Evolutionary conservation across 1,140 invertebrate genomes (phyloP), one percentile per base, ranked within the genome.

Genomic region (Drosophila seguyi): DNA sequence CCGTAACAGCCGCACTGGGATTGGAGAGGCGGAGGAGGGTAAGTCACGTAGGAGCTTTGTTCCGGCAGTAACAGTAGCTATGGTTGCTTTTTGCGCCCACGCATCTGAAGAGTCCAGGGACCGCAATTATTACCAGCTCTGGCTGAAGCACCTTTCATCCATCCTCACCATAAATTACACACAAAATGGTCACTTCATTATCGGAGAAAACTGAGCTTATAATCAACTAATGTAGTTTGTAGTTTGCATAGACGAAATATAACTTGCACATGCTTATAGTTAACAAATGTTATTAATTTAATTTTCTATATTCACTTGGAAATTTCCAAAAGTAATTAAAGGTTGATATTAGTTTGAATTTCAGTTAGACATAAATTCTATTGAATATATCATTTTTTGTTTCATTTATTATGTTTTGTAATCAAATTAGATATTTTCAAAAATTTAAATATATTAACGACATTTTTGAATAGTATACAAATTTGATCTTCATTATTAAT

Each of bases 11-110:
- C 86, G 85, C 36, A 61, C 73, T 1, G 76, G 65, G 10, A 65
- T 71, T 36, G 68, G 59, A 7, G 76, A 82, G 8, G 58, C 65
- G n/a, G 91, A 91, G 42, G 90, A 92, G 31, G 81, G 91, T 92
- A 67, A 91, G 91, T 79, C 2, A 5, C 61, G 53, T 69, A 47
- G 77, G 61, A 58, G 50, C 42, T 34, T 42, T 20, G 16, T 27
- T 72, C 79, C 38, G 5, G 20, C 48, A 68, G 63, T 47, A 20
- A 44, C 44, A 68, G 69, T 83, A 79, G 84, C 60, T 76, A 53
- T 59, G 69, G 66, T 57, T 59, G 62, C 66, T 58, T 73, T 56
- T 48, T 66, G 81, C 73, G 76, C 48, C 59, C 77, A 78, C 74
- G 73, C 85, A 84, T 82, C 67, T 56, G 68, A 83, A 88, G 83